A percentile compares a stretch with the other conserved stretches of the same genome.
These are phyloP conservation scores for Cantharis nigra DNA, from an alignment of 2,888 invertebrate species.

Conservation along the genomic window DNA sequence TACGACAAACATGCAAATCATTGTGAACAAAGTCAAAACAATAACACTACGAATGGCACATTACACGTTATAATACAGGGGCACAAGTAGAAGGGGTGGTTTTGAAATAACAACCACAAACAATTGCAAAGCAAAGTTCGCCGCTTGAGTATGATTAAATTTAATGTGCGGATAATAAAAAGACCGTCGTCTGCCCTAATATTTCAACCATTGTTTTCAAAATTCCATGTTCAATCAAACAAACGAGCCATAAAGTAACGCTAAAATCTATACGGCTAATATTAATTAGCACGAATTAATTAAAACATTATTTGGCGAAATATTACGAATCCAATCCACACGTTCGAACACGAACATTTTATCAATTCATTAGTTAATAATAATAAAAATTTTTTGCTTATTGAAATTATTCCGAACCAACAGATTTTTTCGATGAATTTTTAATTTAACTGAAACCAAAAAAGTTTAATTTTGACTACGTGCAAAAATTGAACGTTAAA, in stretches of 20 bases:
- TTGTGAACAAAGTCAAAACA: constrained; percentile 28
- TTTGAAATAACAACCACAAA: constrained; percentile 30
- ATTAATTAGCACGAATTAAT: constrained; percentile 5
- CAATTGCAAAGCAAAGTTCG: constrained; percentile 30
- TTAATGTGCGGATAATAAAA: constrained; percentile 31
- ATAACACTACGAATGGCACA: constrained; percentile 29
- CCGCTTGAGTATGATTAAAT: constrained; percentile 33
- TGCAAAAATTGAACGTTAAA: background rate
- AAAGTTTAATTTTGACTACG: background rate
- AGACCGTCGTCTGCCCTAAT: constrained; percentile 17
- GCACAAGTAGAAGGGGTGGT: constrained; percentile 29
- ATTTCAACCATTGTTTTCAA: constrained; percentile 13
- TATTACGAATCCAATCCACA: background rate
- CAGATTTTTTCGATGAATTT: background rate
- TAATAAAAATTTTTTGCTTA: background rate
- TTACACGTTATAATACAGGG: constrained; percentile 31
- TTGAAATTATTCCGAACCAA: background rate
- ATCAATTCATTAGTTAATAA: background rate
- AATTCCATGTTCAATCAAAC: constrained; percentile 24
- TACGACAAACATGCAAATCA: constrained; percentile 28
- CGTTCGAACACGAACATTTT: background rate
- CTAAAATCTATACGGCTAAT: constrained; percentile 13
- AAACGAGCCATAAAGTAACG: constrained; percentile 18
- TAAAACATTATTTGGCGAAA: constrained; percentile 1
- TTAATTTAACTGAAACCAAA: background rate